Conservation (phyloP, 2,888 invertebrate genomes). For the Perdita meconis region DNA sequence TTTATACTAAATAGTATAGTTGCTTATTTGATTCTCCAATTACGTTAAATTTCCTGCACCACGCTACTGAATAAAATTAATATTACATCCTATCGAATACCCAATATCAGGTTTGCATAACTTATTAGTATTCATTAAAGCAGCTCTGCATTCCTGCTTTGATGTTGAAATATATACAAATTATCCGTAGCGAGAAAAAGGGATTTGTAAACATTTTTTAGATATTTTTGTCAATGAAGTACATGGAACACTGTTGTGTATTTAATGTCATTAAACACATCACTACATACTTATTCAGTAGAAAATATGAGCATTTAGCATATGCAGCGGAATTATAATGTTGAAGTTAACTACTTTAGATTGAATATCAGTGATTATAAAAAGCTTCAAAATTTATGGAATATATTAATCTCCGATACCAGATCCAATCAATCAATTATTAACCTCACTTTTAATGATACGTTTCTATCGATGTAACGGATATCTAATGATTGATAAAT, state of each 20-base stretch:
- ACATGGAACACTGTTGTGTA: too few relatives aligned
- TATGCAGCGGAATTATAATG: too few relatives aligned
- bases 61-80: constrained; percentile 1
- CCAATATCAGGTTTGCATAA: neutral
- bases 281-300: too few relatives aligned
- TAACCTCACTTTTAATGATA: constrained; percentile 1
- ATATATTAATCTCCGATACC: too few relatives aligned
- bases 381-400: too few relatives aligned
- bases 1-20: too few relatives aligned
- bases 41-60: neutral
- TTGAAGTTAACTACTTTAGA: too few relatives aligned
- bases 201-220: neutral
- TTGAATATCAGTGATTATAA: too few relatives aligned
- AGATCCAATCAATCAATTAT: constrained; percentile 1
- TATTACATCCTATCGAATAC: neutral
- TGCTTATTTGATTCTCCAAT: neutral
- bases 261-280: too few relatives aligned
- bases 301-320: too few relatives aligned
- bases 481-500: constrained; percentile 18
- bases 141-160: neutral
- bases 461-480: constrained; percentile 13
- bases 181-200: neutral
- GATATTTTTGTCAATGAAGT: too few relatives aligned
- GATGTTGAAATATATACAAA: constrained; percentile 1
- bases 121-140: neutral